A percentile compares a stretch with the other conserved stretches of the same genome.
Evolutionary conservation across 2,888 invertebrate genomes (phyloP).

Genomic region (Frankliniella fusca): DNA sequence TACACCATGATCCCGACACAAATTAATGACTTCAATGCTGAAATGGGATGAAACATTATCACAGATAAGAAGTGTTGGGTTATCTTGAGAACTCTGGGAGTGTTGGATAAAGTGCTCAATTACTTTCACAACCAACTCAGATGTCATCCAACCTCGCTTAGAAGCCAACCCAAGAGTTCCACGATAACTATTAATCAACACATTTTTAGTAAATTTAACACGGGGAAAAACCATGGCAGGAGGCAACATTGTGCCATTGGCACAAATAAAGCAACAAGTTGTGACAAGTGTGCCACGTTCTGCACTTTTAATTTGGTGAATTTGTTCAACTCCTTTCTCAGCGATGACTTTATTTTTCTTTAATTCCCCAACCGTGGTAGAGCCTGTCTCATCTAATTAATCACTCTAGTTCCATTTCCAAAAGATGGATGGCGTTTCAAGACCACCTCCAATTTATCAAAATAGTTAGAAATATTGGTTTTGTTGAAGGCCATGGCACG

Average conservation of each 20-base stretch:
- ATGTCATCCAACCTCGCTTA: slow-evolving; percentile 45
- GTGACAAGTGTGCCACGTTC: slow-evolving; percentile 44
- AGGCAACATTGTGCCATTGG: slow-evolving; percentile 42
- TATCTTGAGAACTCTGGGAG: slow-evolving; percentile 40
- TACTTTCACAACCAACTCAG: slow-evolving; percentile 43
- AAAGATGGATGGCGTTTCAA: neutral
- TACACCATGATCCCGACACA: slow-evolving; percentile 45
- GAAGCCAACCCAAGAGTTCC: slow-evolving; percentile 44
- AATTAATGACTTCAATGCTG: slow-evolving; percentile 41
- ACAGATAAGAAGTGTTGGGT: slow-evolving; percentile 41
- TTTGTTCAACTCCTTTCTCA: slow-evolving; percentile 34
- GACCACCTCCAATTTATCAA: neutral
- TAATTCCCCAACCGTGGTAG: too few species aligned
- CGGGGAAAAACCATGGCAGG: slow-evolving; percentile 45
- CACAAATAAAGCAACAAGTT: slow-evolving; percentile 43
- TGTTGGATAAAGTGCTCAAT: slow-evolving; percentile 45
- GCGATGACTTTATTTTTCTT: too few species aligned
- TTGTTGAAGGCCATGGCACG: neutral
- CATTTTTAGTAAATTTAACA: slow-evolving; percentile 42
- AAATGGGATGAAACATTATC: slow-evolving; percentile 44
- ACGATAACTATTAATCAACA: slow-evolving; percentile 44
- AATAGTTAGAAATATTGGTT: neutral
- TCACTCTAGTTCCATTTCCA: neutral
- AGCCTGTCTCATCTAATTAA: neutral
- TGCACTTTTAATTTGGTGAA: slow-evolving; percentile 43